Percentiles rank a stretch among this genome's conserved stretches.
phyloP scores from a whole-genome alignment of 2,888 invertebrate genomes.

The Stenodera caucasica region DNA sequence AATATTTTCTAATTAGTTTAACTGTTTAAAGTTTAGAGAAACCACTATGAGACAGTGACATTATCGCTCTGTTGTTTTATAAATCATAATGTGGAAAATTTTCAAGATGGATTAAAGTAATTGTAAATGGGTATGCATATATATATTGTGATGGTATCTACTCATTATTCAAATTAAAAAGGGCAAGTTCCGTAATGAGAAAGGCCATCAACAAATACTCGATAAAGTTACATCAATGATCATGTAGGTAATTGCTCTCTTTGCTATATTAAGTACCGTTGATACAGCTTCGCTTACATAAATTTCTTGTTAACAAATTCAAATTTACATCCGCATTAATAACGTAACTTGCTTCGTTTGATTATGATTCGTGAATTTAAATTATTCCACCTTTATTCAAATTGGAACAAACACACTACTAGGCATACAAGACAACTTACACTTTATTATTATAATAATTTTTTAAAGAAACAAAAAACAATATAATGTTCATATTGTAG shows the following conservation, averaged over 20 bases:
- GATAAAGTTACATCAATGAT: too few species aligned
- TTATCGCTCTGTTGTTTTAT: neutral
- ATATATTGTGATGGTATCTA: too few species aligned
- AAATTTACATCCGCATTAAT: too few species aligned
- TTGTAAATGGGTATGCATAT: neutral
- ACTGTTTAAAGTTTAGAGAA: neutral
- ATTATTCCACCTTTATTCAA: neutral
- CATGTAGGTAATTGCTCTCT: too few species aligned
- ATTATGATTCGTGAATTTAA: neutral
- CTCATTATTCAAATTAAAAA: too few species aligned
- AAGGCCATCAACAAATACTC: neutral
- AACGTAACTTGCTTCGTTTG: too few species aligned
- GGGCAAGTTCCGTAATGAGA: neutral
- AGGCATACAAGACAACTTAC: neutral
- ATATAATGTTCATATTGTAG: neutral
- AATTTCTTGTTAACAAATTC: too few species aligned
- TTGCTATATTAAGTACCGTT: too few species aligned
- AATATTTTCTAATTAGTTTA: slow-evolving; percentile 1
- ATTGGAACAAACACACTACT: neutral
- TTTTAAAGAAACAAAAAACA: neutral
- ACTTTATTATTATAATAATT: neutral
- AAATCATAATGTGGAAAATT: neutral
- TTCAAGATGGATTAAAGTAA: neutral
- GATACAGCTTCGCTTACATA: too few species aligned
- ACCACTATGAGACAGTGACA: slow-evolving; percentile 1